Conservation (phyloP, 2,797 vertebrate species). For the Nasua narica region DNA sequence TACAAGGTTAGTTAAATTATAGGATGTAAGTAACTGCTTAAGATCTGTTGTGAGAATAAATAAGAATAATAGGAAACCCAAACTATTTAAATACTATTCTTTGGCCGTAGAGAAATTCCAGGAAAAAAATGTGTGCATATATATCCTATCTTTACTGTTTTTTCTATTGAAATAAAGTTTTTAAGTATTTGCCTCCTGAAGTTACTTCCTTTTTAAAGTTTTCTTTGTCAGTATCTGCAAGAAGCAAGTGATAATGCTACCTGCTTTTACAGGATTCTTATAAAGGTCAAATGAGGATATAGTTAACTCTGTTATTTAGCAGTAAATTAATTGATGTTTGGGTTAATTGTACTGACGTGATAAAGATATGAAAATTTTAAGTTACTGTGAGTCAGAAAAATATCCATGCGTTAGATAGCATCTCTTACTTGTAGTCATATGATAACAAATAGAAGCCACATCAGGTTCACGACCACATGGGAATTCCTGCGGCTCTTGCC, state of each 20-base stretch:
- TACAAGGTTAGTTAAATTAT: neutral
- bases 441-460: neutral
- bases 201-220: neutral
- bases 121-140: neutral
- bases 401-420: neutral
- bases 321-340: neutral
- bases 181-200: conserved; percentile 16
- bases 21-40: neutral
- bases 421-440: neutral
- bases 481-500: neutral
- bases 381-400: neutral
- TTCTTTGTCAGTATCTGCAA: neutral
- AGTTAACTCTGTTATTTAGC: neutral
- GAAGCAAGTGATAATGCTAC: neutral
- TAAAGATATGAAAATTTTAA: neutral
- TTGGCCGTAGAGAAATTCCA: neutral
- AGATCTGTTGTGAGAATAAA: neutral
- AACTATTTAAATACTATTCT: neutral
- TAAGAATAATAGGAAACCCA: neutral
- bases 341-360: neutral
- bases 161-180: neutral
- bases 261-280: neutral
- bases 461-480: fast-evolving
- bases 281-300: neutral
- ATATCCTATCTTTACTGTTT: neutral